Conservation (phyloP, 92 coral and sea anemone genomes). For the Siderastrea siderea region DNA sequence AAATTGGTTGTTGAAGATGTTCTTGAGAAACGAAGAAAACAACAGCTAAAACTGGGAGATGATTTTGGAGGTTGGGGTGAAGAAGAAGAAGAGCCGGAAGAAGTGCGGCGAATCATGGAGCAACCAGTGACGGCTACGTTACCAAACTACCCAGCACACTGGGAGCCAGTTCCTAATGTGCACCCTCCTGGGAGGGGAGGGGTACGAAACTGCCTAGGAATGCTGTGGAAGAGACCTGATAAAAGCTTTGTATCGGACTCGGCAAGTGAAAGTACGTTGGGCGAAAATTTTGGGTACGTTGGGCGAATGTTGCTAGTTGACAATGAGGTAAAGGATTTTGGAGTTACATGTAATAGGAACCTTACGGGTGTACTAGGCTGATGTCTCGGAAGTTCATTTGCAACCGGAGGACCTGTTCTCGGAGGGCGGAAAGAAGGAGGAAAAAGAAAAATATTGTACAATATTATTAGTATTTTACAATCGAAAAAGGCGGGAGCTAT, state of each 20-base stretch:
- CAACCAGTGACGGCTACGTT: conserved; percentile 18
- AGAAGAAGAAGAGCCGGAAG: background rate
- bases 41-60: background rate
- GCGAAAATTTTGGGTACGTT: no score
- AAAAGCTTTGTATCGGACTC: background rate
- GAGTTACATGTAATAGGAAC: no score
- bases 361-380: no score
- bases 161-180: conserved; percentile 20
- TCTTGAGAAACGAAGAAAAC: background rate
- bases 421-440: no score
- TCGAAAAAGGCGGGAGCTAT: no score
- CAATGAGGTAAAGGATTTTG: no score
- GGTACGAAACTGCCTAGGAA: conserved; percentile 13
- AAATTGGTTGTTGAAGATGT: conserved; percentile 4
- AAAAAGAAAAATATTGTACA: no score
- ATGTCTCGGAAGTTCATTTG: no score
- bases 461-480: no score
- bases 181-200: conserved; percentile 46
- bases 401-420: no score
- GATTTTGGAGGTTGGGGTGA: conserved; percentile 33
- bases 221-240: background rate
- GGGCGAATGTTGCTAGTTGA: no score
- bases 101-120: conserved; percentile 3
- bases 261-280: conserved; percentile 31
- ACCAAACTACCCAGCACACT: conserved; percentile 30